phyloP scores from a whole-genome alignment of 2,797 vertebrate species.

The Enteromius mattozi region DNA sequence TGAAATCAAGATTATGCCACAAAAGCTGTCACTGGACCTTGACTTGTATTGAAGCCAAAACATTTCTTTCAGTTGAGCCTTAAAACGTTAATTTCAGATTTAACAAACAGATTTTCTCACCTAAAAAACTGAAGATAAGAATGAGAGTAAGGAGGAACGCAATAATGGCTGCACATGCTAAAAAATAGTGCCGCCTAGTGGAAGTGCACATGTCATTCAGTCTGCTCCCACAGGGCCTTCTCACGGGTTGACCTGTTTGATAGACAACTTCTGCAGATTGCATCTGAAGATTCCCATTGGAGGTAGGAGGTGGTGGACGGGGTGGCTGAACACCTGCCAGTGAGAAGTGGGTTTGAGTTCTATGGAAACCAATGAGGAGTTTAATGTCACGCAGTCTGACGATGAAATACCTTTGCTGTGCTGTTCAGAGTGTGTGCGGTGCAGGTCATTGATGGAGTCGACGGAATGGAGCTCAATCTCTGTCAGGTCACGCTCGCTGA shows the following conservation, averaged over 20 bases:
- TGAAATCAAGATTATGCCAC: background rate
- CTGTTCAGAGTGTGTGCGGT: constrained; percentile 70
- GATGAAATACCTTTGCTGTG: constrained; percentile 47
- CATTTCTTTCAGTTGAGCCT: background rate
- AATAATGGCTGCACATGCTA: constrained; percentile 76
- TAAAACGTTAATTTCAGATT: background rate
- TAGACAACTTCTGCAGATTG: constrained; percentile 57
- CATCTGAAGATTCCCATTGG: constrained; percentile 72
- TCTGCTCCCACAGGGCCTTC: constrained; percentile 64
- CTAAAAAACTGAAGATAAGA: constrained; percentile 80
- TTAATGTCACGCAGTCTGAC: background rate
- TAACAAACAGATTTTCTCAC: constrained; percentile 61
- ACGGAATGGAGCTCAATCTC: constrained; percentile 88
- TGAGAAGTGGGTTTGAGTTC: background rate
- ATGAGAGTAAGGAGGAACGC: constrained; percentile 82
- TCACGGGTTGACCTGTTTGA: constrained; percentile 58
- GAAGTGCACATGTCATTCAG: constrained; percentile 76
- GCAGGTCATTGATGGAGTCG: constrained; percentile 93
- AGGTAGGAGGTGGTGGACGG: constrained; percentile 69
- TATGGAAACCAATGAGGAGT: background rate
- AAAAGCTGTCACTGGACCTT: background rate
- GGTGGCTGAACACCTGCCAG: constrained; percentile 68
- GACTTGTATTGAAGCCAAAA: background rate
- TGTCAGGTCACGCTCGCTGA: constrained; percentile 79
- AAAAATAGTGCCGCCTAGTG: constrained; percentile 68